A percentile compares a stretch with the other conserved stretches of the same genome.
Conservation (phyloP, 2,113 vertebrate genomes). For the Agelaius tricolor region DNA sequence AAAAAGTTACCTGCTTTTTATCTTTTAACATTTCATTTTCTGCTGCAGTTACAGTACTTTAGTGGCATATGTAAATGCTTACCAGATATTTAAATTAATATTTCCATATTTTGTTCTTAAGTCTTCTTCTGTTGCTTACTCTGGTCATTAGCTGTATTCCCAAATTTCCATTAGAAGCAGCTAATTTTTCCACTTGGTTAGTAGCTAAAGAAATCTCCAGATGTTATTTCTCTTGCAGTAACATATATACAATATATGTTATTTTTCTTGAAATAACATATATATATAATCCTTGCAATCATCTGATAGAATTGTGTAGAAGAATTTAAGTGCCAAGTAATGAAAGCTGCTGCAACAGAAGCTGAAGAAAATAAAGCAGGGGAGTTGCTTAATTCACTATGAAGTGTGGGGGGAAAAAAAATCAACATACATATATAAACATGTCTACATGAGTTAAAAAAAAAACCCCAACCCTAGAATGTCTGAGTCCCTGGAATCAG, state of each 20-base stretch:
- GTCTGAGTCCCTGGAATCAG: background rate
- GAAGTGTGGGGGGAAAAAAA: background rate
- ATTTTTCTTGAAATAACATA: background rate
- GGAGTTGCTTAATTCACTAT: background rate
- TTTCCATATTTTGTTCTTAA: background rate
- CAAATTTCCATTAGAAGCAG: background rate
- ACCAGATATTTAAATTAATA: background rate
- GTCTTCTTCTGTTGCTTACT: background rate
- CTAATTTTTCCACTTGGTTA: background rate
- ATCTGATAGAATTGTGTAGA: background rate
- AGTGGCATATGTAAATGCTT: background rate
- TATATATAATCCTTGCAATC: background rate
- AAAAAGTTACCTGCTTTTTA: background rate
- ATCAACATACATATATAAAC: background rate
- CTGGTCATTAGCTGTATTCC: background rate
- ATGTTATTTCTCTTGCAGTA: background rate
- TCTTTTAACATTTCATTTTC: background rate
- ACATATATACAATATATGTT: background rate
- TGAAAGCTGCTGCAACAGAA: background rate
- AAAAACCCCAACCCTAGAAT: rapidly evolving
- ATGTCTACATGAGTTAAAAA: background rate
- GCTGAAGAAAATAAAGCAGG: background rate
- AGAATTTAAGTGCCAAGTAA: background rate
- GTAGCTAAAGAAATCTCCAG: background rate
- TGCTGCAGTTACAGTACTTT: background rate